Evolutionary conservation across 2,797 vertebrate genomes (phyloP).

Genomic region (Odontamblyopus rebecca): DNA sequence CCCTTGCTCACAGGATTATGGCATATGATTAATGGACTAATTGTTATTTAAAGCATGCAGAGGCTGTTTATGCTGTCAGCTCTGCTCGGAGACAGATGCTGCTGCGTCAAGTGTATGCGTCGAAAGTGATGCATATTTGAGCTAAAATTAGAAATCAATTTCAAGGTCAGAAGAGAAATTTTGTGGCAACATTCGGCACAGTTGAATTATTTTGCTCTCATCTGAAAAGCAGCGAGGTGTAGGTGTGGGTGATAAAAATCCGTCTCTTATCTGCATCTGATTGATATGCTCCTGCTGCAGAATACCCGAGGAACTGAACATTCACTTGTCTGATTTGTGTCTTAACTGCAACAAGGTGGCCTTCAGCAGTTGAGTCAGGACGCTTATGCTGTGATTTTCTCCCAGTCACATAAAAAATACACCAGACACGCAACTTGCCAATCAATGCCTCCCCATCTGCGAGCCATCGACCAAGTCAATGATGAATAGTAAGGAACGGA

Average conservation of each 20-base stretch:
- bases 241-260: background rate
- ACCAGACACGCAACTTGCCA: slow-evolving; percentile 18
- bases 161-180: slow-evolving; percentile 28
- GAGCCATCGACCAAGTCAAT: slow-evolving; percentile 52
- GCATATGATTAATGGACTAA: slow-evolving; percentile 30
- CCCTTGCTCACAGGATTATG: slow-evolving; percentile 1
- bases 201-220: background rate
- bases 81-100: slow-evolving; percentile 24
- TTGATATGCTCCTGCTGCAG: slow-evolving; percentile 21
- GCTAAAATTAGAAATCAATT: slow-evolving; percentile 15
- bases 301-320: slow-evolving; percentile 31
- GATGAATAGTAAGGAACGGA: slow-evolving; percentile 60
- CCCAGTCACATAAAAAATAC: slow-evolving; percentile 18
- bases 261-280: background rate
- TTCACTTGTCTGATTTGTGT: slow-evolving; percentile 12
- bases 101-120: slow-evolving; percentile 9
- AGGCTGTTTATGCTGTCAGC: slow-evolving; percentile 23
- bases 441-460: slow-evolving; percentile 51
- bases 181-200: slow-evolving; percentile 5
- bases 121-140: slow-evolving; percentile 13
- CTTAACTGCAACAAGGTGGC: slow-evolving; percentile 24
- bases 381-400: slow-evolving; percentile 41
- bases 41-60: slow-evolving; percentile 29
- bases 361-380: slow-evolving; percentile 43
- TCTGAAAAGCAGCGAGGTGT: background rate